Evolutionary conservation across 1,140 invertebrate genomes (phyloP).

Genomic region (Hylaeus anthracinus): DNA sequence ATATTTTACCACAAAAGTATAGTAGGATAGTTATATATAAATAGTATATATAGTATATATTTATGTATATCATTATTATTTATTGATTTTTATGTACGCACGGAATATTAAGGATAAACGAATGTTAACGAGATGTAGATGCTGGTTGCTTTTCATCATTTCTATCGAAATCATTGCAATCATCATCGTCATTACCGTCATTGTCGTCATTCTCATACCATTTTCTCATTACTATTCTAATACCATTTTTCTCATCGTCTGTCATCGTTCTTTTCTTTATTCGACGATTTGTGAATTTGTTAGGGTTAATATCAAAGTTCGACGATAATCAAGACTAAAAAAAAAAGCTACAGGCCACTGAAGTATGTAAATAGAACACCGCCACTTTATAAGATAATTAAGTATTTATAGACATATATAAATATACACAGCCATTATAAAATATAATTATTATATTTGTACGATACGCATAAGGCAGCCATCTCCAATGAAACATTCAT

Average conservation of each 20-base stretch:
- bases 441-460: conserved; percentile 76
- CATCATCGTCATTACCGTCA: conserved; percentile 6
- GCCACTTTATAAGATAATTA: conserved; percentile 70
- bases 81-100: conserved; percentile 66
- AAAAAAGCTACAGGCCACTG: conserved; percentile 44
- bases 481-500: conserved; percentile 75
- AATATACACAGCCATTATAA: conserved; percentile 57
- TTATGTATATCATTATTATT: conserved; percentile 74
- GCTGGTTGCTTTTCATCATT: conserved; percentile 52
- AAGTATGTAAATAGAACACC: conserved; percentile 70
- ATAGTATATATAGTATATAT: conserved; percentile 61
- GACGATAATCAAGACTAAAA: conserved; percentile 23
- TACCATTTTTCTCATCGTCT: conserved; percentile 3
- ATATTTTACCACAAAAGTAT: conserved; percentile 79
- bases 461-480: conserved; percentile 73
- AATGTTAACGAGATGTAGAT: conserved; percentile 53
- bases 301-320: conserved; percentile 46
- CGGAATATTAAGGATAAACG: conserved; percentile 48
- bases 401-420: conserved; percentile 73
- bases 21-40: conserved; percentile 69
- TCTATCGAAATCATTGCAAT: conserved; percentile 12
- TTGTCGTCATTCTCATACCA: conserved; percentile 14
- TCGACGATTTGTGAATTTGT: conserved; percentile 46
- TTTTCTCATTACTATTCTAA: conserved; percentile 13
- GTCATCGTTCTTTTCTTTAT: conserved; percentile 25